Evolutionary conservation across 2,113 vertebrate species (phyloP), one percentile per base, ranked within the genome.

Genomic region (Bombycilla garrulus): DNA sequence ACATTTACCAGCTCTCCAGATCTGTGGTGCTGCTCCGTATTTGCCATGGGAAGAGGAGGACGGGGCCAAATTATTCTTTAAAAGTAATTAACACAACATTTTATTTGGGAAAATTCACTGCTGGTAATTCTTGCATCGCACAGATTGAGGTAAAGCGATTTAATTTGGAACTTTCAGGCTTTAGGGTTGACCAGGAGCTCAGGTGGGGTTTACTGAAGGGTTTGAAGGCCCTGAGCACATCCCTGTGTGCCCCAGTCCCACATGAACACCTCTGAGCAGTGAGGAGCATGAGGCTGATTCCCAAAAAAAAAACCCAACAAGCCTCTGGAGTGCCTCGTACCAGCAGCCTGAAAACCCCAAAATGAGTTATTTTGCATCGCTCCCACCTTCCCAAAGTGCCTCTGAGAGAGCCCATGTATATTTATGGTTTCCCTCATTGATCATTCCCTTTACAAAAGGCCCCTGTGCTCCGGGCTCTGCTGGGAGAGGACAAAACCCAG

Each of bases 291-390:
- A 64, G 50, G 31, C 44, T 2, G 22, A 9, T 9, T 18, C 77
- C 45, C 60, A 18, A 56, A 31, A 48, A 31, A 48, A 57, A 10
- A n/a, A n/a, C n/a, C 42, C n/a, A 25, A 16, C 62, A 1, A 38
- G n/a, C 5, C 5, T 33, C 35, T 56, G 3, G n/a, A 16, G 7
- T 2, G 2, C 69, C 38, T 3, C 0, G 0, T 0, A 5, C 31
- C 25, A 36, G 47, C 0, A 64, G n/a, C 44, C 76, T 12, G 26
- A 36, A 45, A 86, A 29, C 54, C 15, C n/a, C 83, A 23, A 31
- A 31, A 47, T 11, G 15, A 76, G 40, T 16, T 10, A 5, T 31
- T 69, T 5, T 5, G 8, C 65, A 14, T 14, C 4, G 0, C 72
- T 84, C 54, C 64, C 28, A 33, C 72, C 86, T 42, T 47, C 69